Base-by-base conservation (phyloP, 2,888 invertebrate species). In the Notodonta dromedarius region DNA sequence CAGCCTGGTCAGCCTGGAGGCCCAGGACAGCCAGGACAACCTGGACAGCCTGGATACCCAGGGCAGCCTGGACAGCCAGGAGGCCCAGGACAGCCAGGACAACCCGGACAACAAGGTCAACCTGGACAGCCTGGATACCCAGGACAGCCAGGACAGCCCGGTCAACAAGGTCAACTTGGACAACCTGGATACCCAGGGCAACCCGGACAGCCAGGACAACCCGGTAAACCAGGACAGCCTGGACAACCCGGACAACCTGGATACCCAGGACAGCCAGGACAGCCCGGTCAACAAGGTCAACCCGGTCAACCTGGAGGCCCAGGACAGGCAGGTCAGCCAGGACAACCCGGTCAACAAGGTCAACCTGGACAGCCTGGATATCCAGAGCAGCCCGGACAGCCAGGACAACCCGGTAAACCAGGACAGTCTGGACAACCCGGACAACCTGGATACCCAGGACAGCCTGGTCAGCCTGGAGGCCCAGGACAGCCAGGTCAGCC, bases 301-400 rank as follows among this genome's bases (percentile, higher is more conserved):
- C 50, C 50, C 3, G 50, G 50, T 9, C 14, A 14, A 0, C 67
- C 76, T 0, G 62, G 80, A 0, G 44, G 68, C 0, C 78, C 79
- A 61, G 80, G 70, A 5, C n/a, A 69, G 1, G 78, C 82, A 32
- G 80, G 83, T 7, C 56, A 71, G 16, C 73, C 78, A 11, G 75
- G 69, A 4, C 44, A 70, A 13, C 69, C 67, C 0, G 74, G 76
- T 0, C 4, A 71, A 0, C 60, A 54, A 32, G 58, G 59, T 4
- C 32, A 63, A 16, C 95, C 95, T 0, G 94, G 91, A 51, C 86
- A 82, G 11, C 94, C 94, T 12, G 89, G 88, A 0, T 12, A 72
- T 1, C 76, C 75, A 2, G 82, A 71, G 4, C 93, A 69, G n/a
- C 69, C 73, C 1, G 76, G 76, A 0, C 65, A 73, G 16, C 70